Conservation (phyloP, 1,140 invertebrate genomes). For the Eulimnadia texana region DNA sequence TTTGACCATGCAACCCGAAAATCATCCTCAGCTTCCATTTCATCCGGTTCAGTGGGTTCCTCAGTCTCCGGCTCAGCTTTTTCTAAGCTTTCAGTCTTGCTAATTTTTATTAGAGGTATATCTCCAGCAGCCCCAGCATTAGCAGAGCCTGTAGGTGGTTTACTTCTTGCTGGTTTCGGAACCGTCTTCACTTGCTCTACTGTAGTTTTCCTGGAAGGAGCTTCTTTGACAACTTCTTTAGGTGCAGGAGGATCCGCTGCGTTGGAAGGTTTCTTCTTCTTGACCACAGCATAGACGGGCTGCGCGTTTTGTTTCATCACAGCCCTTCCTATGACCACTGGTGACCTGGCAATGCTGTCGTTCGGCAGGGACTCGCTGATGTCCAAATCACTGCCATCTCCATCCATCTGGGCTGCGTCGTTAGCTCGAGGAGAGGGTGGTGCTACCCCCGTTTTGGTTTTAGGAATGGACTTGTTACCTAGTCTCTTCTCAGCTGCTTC, state of each 20-base stretch:
- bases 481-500: slow-evolving; percentile 2
- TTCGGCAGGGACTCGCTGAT: slow-evolving; percentile 14
- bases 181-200: not conserved
- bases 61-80: slow-evolving; percentile 1
- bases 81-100: slow-evolving; percentile 18
- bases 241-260: not conserved
- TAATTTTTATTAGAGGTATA: slow-evolving; percentile 25
- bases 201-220: not conserved
- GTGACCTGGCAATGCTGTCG: not conserved
- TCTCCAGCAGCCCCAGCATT: slow-evolving; percentile 20
- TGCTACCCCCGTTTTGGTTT: not conserved
- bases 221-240: not conserved
- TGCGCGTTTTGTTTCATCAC: not conserved
- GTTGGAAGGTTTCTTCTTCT: slow-evolving; percentile 7
- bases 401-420: not conserved
- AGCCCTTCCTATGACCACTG: not conserved
- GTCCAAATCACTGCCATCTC: slow-evolving; percentile 14
- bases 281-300: slow-evolving; percentile 6
- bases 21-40: not conserved
- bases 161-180: slow-evolving; percentile 7
- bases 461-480: not conserved
- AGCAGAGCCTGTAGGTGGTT: slow-evolving; percentile 20
- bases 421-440: not conserved
- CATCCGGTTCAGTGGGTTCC: not conserved
- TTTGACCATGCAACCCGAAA: not conserved